A percentile compares a stretch with the other conserved stretches of the same genome.
Evolutionary conservation across 2,888 invertebrate species (phyloP).

Genomic region (Cataglyphis livida): DNA sequence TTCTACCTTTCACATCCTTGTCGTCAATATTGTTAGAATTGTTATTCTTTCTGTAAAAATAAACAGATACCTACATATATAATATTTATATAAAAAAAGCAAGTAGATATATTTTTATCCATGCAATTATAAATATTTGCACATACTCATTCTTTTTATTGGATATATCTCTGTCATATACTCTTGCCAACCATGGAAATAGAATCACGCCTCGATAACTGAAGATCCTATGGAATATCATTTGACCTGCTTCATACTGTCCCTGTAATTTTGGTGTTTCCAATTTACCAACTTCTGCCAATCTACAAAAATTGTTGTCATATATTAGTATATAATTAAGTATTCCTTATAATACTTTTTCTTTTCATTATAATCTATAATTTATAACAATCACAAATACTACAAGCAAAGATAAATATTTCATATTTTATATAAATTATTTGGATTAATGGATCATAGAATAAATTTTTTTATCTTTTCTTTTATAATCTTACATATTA

Average conservation of each 20-base stretch:
- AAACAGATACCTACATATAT: slow-evolving; percentile 24
- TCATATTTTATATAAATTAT: background rate
- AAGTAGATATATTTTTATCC: slow-evolving; percentile 4
- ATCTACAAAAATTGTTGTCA: slow-evolving; percentile 86
- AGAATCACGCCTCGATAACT: slow-evolving; percentile 98
- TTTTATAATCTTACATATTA: slow-evolving; percentile 3
- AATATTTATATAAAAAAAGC: background rate
- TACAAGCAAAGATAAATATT: background rate
- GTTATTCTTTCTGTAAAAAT: slow-evolving; percentile 76
- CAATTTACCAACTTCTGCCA: slow-evolving; percentile 97
- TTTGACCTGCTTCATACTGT: slow-evolving; percentile 98
- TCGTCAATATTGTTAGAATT: slow-evolving; percentile 87
- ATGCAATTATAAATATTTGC: slow-evolving; percentile 8
- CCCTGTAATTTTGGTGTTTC: slow-evolving; percentile 94
- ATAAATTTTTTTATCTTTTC: background rate
- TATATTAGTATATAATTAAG: background rate
- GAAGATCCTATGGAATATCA: slow-evolving; percentile 98
- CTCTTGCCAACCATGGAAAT: slow-evolving; percentile 98
- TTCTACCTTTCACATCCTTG: slow-evolving; percentile 95
- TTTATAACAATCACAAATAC: background rate
- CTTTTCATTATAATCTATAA: background rate
- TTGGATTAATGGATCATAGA: background rate
- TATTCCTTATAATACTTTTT: background rate
- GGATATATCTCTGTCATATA: slow-evolving; percentile 96
- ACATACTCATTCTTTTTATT: slow-evolving; percentile 88